A percentile compares a stretch with the other conserved stretches of the same genome.
These are phyloP conservation scores for Eucriotettix oculatus DNA, from an alignment of 2,888 invertebrate genomes.

Conservation along the genomic window DNA sequence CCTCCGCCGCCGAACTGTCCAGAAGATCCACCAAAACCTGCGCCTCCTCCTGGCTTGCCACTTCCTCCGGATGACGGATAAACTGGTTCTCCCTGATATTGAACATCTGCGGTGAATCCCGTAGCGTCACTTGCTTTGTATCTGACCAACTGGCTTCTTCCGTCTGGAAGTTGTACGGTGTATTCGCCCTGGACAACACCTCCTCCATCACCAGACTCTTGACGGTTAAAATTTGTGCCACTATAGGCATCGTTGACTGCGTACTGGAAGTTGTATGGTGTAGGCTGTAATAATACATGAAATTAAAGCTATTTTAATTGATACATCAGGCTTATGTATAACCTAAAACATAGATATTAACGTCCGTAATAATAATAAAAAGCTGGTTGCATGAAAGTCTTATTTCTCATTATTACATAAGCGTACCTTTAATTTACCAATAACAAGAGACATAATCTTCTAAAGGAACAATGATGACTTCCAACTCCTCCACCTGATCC, in stretches of 20 bases:
- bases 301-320: no score
- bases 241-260: conserved; percentile 62
- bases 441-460: neutral
- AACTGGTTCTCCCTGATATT: neutral
- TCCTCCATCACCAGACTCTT: conserved; percentile 72
- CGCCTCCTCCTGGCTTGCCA: neutral
- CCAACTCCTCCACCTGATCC: neutral
- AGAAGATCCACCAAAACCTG: neutral
- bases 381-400: neutral
- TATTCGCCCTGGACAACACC: conserved; percentile 65
- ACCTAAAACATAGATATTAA: no score
- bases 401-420: neutral
- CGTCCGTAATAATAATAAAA: no score
- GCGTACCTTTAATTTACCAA: neutral
- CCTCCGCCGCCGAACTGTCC: neutral
- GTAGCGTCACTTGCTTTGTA: conserved; percentile 80
- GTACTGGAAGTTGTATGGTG: conserved; percentile 80
- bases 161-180: conserved; percentile 67
- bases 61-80: neutral
- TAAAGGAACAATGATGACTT: neutral
- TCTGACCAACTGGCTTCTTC: conserved; percentile 66
- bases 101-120: conserved; percentile 26
- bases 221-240: conserved; percentile 73
- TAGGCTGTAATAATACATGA: conserved; percentile 19
- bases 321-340: no score